These are phyloP conservation scores for Cirrhinus mrigala DNA, from an alignment of 2,797 vertebrate species.

Conservation along the genomic window DNA sequence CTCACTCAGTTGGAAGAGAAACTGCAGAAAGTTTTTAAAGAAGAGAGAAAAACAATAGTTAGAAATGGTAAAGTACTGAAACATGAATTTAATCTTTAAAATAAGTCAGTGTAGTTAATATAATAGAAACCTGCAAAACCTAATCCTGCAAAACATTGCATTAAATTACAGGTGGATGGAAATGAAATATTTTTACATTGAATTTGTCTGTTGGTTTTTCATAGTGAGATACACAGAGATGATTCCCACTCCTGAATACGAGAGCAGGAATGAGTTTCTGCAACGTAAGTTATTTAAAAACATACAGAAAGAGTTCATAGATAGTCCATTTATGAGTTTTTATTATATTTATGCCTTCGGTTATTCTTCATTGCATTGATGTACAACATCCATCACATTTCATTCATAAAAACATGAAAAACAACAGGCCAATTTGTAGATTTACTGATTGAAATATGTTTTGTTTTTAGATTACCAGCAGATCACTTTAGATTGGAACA, in stretches of 20 bases:
- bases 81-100: neutral
- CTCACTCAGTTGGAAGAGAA: conserved; percentile 2
- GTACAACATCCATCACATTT: neutral
- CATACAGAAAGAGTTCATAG: neutral
- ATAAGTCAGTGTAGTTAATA: neutral
- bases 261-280: neutral
- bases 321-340: neutral
- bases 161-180: neutral
- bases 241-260: neutral
- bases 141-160: neutral
- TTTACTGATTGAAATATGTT: neutral
- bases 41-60: conserved; percentile 4
- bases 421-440: neutral
- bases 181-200: neutral
- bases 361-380: neutral
- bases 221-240: neutral
- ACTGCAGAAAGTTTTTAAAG: conserved; percentile 11
- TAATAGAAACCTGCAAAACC: neutral
- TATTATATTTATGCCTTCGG: neutral
- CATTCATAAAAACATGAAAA: neutral
- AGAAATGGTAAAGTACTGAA: conserved; percentile 10
- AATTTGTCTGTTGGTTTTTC: neutral
- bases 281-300: neutral
- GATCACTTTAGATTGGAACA: conserved; percentile 47
- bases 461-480: conserved; percentile 47